Evolutionary conservation across 2,888 invertebrate species (phyloP).

Genomic region (Chrysodeixis includens): DNA sequence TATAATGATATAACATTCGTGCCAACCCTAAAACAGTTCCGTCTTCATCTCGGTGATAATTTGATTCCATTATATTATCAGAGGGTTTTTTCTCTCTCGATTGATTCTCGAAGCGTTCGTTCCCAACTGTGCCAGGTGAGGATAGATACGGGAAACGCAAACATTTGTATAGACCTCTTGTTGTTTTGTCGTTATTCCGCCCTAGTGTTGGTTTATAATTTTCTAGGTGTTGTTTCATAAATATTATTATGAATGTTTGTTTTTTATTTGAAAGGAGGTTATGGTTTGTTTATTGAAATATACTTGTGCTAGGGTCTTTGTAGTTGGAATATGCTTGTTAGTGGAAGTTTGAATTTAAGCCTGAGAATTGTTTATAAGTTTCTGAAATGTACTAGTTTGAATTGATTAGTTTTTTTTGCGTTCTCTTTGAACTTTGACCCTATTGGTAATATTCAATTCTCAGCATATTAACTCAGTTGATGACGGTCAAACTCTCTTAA

Average conservation of each 20-base stretch:
- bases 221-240: constrained; percentile 12
- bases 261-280: not conserved
- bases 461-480: too few species aligned
- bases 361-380: too few species aligned
- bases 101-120: constrained; percentile 74
- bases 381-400: too few species aligned
- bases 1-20: constrained; percentile 23
- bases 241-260: not conserved
- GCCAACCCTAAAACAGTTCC: constrained; percentile 64
- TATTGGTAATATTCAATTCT: too few species aligned
- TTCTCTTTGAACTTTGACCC: too few species aligned
- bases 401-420: too few species aligned
- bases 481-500: too few species aligned
- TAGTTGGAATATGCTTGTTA: not conserved
- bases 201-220: constrained; percentile 43
- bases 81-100: constrained; percentile 79
- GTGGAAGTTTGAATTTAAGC: too few species aligned
- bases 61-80: constrained; percentile 87
- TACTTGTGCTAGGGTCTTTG: too few species aligned
- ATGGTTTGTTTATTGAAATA: not conserved
- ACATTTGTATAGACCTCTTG: constrained; percentile 72
- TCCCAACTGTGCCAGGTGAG: constrained; percentile 72
- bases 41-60: constrained; percentile 86
- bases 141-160: constrained; percentile 61
- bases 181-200: constrained; percentile 46